phyloP scores from a whole-genome alignment of 2,113 vertebrate species.

The Seriola aureovittata region DNA sequence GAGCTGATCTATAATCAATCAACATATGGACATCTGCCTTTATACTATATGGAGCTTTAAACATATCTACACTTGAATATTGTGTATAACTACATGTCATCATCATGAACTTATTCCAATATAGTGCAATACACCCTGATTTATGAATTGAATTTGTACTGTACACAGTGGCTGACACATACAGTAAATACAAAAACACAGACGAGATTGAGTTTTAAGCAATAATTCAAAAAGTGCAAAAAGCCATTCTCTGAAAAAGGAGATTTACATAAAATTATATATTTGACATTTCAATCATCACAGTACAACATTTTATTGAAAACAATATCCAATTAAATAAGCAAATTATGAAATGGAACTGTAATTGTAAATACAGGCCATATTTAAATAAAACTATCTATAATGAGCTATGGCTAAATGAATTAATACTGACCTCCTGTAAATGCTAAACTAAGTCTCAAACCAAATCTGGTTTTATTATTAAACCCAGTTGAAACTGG shows the following conservation, averaged over 20 bases:
- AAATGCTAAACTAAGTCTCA: neutral
- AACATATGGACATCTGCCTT: too few relatives aligned
- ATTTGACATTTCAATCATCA: neutral
- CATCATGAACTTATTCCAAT: too few relatives aligned
- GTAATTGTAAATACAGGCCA: neutral
- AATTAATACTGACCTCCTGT: neutral
- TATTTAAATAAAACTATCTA: neutral
- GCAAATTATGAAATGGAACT: neutral
- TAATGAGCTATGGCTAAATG: neutral
- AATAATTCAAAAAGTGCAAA: neutral
- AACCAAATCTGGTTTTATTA: neutral
- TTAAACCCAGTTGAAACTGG: neutral
- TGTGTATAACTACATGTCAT: too few relatives aligned
- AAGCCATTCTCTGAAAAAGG: too few relatives aligned
- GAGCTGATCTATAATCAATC: too few relatives aligned
- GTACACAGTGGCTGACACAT: neutral
- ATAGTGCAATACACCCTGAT: too few relatives aligned
- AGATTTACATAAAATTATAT: neutral
- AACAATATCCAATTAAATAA: neutral
- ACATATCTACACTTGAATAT: too few relatives aligned
- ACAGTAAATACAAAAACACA: neutral
- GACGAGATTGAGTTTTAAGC: neutral
- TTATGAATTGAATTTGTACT: too few relatives aligned
- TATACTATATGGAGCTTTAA: too few relatives aligned
- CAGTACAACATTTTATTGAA: neutral